These are phyloP conservation scores for Metallyticus violacea DNA, from an alignment of 2,888 invertebrate genomes.

Conservation along the genomic window DNA sequence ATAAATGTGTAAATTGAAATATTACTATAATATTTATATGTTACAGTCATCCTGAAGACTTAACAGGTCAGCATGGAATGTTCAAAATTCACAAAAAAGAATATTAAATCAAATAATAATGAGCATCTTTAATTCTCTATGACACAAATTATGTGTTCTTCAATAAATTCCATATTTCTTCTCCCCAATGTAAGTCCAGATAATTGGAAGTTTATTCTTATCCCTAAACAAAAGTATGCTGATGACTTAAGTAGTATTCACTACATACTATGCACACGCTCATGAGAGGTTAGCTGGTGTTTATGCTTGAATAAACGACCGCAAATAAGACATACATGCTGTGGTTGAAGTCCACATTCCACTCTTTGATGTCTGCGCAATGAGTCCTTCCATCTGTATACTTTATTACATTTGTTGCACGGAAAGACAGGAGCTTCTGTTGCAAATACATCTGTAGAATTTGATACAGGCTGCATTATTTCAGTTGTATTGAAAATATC, in stretches of 20 bases:
- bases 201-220: too few species aligned
- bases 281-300: slow-evolving; percentile 44
- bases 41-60: too few species aligned
- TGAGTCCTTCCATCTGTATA: slow-evolving; percentile 23
- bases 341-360: slow-evolving; percentile 37
- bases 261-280: neutral
- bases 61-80: too few species aligned
- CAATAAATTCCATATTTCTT: too few species aligned
- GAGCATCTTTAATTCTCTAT: too few species aligned
- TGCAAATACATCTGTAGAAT: neutral
- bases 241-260: neutral
- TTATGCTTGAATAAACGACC: slow-evolving; percentile 28
- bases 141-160: too few species aligned
- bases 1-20: too few species aligned
- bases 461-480: neutral
- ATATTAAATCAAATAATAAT: too few species aligned
- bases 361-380: slow-evolving; percentile 26
- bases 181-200: too few species aligned
- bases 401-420: slow-evolving; percentile 14
- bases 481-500: neutral
- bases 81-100: too few species aligned
- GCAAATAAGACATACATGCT: slow-evolving; percentile 34
- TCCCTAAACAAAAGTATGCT: too few species aligned
- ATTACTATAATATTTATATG: too few species aligned
- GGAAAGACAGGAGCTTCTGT: neutral